phyloP scores from a whole-genome alignment of 2,888 invertebrate species.

The Emmelina monodactyla region DNA sequence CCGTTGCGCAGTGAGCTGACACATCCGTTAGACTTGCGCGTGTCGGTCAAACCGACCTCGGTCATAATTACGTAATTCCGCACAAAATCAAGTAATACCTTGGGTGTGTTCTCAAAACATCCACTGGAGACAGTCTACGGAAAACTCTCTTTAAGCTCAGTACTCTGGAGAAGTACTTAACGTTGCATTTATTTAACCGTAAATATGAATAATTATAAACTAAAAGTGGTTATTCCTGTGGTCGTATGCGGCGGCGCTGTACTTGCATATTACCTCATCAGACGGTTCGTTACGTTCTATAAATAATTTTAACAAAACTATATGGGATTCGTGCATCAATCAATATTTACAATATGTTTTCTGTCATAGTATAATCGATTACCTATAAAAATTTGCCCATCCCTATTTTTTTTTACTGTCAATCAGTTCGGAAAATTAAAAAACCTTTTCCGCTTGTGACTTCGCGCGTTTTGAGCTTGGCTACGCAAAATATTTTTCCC shows the following conservation, averaged over 20 bases:
- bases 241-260: constrained; percentile 62
- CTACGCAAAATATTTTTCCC: too few relatives aligned
- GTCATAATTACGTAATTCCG: constrained; percentile 60
- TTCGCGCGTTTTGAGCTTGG: too few relatives aligned
- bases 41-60: constrained; percentile 61
- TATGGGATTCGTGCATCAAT: too few relatives aligned
- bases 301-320: too few relatives aligned
- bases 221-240: constrained; percentile 57
- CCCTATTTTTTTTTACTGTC: too few relatives aligned
- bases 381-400: too few relatives aligned
- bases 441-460: too few relatives aligned
- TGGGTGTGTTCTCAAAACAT: constrained; percentile 57
- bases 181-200: constrained; percentile 18
- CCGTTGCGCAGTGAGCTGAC: constrained; percentile 61
- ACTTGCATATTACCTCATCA: constrained; percentile 61
- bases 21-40: constrained; percentile 62
- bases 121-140: constrained; percentile 33
- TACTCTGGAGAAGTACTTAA: not conserved
- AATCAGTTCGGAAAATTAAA: too few relatives aligned
- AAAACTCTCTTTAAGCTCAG: constrained; percentile 16
- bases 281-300: constrained; percentile 61
- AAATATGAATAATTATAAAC: constrained; percentile 40
- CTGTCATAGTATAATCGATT: too few relatives aligned
- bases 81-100: constrained; percentile 41
- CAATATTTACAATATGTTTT: too few relatives aligned